Conservation (phyloP, 2,888 invertebrate genomes). For the Perdita meconis region DNA sequence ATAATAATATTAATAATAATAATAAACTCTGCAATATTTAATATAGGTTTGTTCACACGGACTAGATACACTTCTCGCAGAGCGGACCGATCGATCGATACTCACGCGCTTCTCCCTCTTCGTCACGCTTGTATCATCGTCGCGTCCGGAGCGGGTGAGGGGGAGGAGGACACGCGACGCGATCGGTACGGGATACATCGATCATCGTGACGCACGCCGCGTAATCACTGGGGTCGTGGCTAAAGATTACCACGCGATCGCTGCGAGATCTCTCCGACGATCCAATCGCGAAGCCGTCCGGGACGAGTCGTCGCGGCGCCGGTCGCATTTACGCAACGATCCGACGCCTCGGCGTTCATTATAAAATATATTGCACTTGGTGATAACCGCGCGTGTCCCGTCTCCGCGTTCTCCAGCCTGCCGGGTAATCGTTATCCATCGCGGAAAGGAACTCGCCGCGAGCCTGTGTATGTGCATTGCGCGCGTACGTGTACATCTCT, state of each 20-base stretch:
- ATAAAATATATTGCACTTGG: constrained; percentile 59
- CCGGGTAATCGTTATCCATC: constrained; percentile 24
- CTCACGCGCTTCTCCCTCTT: constrained; percentile 56
- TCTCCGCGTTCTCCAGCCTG: neutral
- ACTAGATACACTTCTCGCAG: constrained; percentile 78
- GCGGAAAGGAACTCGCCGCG: constrained; percentile 1
- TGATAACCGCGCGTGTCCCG: constrained; percentile 17
- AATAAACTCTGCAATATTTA: constrained; percentile 82
- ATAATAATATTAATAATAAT: constrained; percentile 73
- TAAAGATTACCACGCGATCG: constrained; percentile 51
- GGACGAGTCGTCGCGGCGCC: neutral
- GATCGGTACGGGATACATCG: constrained; percentile 58
- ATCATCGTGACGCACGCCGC: constrained; percentile 51
- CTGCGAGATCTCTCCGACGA: constrained; percentile 9
- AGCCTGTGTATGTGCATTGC: neutral
- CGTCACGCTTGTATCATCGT: constrained; percentile 26
- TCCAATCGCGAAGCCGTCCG: neutral
- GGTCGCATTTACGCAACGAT: constrained; percentile 10
- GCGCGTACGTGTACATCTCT: neutral
- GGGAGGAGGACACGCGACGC: constrained; percentile 40
- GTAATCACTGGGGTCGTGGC: constrained; percentile 49
- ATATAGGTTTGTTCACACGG: constrained; percentile 82
- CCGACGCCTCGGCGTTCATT: constrained; percentile 17
- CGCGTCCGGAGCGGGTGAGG: constrained; percentile 17
- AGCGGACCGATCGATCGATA: constrained; percentile 57